Evolutionary conservation across 2,113 vertebrate species (phyloP).

Genomic region (Mastomys natalensis): DNA sequence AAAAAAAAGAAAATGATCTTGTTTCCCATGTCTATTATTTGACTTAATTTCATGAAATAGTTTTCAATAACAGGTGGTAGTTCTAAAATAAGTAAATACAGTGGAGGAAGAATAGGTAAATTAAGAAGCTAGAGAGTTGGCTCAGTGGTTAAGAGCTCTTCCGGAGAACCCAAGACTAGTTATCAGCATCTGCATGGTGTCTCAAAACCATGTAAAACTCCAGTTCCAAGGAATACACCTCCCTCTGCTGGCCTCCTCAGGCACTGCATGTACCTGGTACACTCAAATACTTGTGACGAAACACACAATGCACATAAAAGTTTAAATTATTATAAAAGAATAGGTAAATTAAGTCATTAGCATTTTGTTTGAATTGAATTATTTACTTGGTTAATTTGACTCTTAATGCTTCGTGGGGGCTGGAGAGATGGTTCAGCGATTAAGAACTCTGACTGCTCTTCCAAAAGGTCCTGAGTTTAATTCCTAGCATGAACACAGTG

Average conservation of each 20-base stretch:
- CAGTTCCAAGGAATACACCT: background rate
- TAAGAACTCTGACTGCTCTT: too few species aligned
- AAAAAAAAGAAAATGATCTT: too few species aligned
- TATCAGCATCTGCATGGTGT: background rate
- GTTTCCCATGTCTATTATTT: background rate
- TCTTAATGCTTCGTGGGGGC: background rate
- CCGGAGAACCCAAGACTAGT: too few species aligned
- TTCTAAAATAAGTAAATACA: conserved; percentile 9
- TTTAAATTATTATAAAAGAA: background rate
- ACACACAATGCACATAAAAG: background rate
- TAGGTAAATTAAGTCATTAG: background rate
- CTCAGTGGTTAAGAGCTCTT: background rate
- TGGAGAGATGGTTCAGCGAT: too few species aligned
- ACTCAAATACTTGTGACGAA: too few species aligned
- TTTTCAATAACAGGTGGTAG: background rate
- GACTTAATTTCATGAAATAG: background rate
- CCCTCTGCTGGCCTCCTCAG: background rate
- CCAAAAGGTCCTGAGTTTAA: too few species aligned
- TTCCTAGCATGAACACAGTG: too few species aligned
- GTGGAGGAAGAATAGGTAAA: background rate
- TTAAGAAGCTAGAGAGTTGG: background rate
- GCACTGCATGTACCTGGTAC: background rate
- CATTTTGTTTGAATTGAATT: background rate
- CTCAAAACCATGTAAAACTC: background rate
- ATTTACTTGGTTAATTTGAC: background rate